Evolutionary conservation across 2,797 vertebrate species (phyloP), one percentile per base, ranked within the genome.

Genomic region (Bovichtus variegatus): DNA sequence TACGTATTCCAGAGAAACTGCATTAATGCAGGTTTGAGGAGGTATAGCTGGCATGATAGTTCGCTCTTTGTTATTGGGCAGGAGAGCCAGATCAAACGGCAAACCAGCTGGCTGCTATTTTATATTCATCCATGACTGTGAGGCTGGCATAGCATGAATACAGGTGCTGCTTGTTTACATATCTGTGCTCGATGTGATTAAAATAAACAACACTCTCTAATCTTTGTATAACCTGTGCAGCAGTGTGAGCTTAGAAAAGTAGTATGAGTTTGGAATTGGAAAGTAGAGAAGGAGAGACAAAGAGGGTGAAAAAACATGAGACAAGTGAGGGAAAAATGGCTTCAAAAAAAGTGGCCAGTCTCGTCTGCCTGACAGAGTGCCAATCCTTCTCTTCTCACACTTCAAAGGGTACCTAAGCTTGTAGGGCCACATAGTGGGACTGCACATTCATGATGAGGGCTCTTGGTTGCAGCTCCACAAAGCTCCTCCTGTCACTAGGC

Each of bases 151-250:
- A 58, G 67, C 85, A 88, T 80, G 82, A 89, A 89, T 91, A 77
- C 93, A 91, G 92, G 88, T 92, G 91, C 84, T 81, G 88, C 85
- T 82, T 93, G 91, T 93, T 92, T 92, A 92, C 90, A 91, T 88
- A 81, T 89, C 80, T 74, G 71, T 16, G n/a, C 54, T 80, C 49
- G 83, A 90, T 89, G 76, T 88, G 87, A 91, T 92, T 90, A 76
- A 84, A 91, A 89, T 80, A 84, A 89, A 90, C 83, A 87, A 69
- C 76, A 19, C 47, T 25, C 63, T 84, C 64, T 89, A 78, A 87
- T 92, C 85, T 90, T 85, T 78, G 79, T 55, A 60, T 81, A 84
- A 91, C 86, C 85, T 84, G 69, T 25, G 58, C 83, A 65, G 67
- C 60, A 69, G 55, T 12, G 43, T 23, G 38, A 78, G 73, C 53